Base-by-base conservation (phyloP, 2,888 invertebrate genomes). In the Standfussiana lucernea region DNA sequence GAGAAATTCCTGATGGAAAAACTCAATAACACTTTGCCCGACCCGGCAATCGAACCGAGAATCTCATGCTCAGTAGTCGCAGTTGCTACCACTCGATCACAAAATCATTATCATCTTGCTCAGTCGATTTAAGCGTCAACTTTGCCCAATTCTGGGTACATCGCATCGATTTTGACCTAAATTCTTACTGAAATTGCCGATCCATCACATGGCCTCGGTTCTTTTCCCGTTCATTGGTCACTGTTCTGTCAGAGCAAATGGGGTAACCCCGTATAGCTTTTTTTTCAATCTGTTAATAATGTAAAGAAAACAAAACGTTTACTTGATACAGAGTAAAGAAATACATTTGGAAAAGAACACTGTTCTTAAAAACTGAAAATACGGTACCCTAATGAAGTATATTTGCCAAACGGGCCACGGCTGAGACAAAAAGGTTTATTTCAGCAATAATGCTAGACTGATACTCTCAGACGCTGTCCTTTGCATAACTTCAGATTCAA, bases 141-240 rank as follows among this genome's bases (percentile, higher is more conserved):
- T n/a, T 35, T 79, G 10, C 2, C 28, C 24, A 79, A 61, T n/a
- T 59, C 59, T 28, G 35, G 18, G 35, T 66, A 61, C 35, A 56
- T 47, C 32, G 50, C 66, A 74, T 67, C 66, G 32, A 80, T 74
- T 80, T 62, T 40, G 45, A 66, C 66, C 61, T 45, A 62, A 73
- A 73, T 79, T 79, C 66, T 56, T 79, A 53, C 21, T 62, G 28
- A 68, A 75, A 79, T 79, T 56, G 62, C 75, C 75, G 67, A 80
- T 68, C 80, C 53, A 80, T 80, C 75, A 80, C 75, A 50, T n/a
- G 75, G 53, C 56, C 47, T 32, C 35, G 62, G 18, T 56, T 68
- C 66, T 68, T 68, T 74, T 80, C 53, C 35, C 53, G 62, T 68
- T 68, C 62, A 80, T 68, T 79, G 75, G 53, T 56, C 67, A 80